Conservation (phyloP, 2,113 vertebrate genomes). For the Micronycteris hirsuta region DNA sequence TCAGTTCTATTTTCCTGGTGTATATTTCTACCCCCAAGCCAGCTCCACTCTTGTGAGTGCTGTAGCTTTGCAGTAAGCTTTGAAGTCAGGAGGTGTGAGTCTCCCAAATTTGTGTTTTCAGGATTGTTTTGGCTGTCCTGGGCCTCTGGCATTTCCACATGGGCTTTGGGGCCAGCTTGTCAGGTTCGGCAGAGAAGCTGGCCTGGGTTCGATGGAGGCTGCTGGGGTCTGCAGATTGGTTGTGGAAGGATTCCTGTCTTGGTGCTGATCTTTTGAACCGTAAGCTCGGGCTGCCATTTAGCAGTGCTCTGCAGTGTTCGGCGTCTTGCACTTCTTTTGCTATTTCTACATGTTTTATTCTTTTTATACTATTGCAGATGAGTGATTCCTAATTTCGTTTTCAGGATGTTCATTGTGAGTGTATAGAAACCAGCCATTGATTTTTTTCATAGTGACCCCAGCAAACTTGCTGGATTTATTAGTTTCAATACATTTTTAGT, state of each 20-base stretch:
- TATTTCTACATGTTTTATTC: neutral
- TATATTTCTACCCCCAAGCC: too few species aligned
- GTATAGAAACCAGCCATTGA: neutral
- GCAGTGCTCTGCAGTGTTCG: neutral
- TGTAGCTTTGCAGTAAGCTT: too few species aligned
- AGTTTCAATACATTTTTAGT: neutral
- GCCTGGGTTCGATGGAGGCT: neutral
- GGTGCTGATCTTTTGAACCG: rapidly evolving
- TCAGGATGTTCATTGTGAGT: neutral
- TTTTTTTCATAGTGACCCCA: neutral
- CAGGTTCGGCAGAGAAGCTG: neutral
- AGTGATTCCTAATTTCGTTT: neutral
- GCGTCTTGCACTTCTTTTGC: neutral
- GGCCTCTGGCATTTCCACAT: neutral
- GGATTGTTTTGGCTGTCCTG: neutral
- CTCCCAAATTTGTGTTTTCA: rapidly evolving
- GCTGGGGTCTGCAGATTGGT: rapidly evolving
- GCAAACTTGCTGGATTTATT: neutral
- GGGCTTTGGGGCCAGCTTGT: neutral
- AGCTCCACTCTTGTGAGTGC: too few species aligned
- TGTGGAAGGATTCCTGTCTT: too few species aligned
- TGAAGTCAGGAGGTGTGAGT: too few species aligned
- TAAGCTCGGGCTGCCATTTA: neutral
- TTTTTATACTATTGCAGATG: neutral
- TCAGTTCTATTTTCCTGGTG: rapidly evolving